Evolutionary conservation across 2,797 vertebrate genomes (phyloP).

Genomic region (Pantherophis vulpinus): DNA sequence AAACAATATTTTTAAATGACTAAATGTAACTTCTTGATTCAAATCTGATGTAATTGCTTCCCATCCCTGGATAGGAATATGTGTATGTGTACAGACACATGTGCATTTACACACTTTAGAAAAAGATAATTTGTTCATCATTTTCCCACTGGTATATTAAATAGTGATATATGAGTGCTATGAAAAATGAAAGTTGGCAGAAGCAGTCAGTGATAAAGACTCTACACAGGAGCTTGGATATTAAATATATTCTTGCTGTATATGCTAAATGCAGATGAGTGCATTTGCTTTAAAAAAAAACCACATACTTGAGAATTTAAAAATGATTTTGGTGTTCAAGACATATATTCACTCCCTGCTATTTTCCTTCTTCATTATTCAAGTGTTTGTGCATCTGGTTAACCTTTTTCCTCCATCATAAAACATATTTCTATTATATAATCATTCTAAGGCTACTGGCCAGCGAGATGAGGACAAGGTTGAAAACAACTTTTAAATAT

Average conservation of each 20-base stretch:
- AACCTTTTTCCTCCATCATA: neutral
- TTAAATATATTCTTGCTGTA: slow-evolving; percentile 51
- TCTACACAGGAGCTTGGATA: slow-evolving; percentile 60
- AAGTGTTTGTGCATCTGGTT: slow-evolving; percentile 50
- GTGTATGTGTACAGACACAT: slow-evolving; percentile 19
- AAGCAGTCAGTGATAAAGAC: slow-evolving; percentile 51
- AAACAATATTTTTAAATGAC: slow-evolving; percentile 30
- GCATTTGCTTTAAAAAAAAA: slow-evolving; percentile 39
- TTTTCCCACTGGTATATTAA: slow-evolving; percentile 49
- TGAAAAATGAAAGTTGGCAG: slow-evolving; percentile 62
- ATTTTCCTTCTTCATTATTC: slow-evolving; percentile 45
- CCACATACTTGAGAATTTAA: slow-evolving; percentile 39
- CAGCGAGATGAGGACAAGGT: slow-evolving; percentile 17
- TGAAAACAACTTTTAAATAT: slow-evolving; percentile 22
- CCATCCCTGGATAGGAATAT: neutral
- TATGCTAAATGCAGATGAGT: slow-evolving; percentile 64
- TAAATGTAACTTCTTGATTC: slow-evolving; percentile 19
- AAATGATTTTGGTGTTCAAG: slow-evolving; percentile 60
- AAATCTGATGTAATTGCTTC: slow-evolving; percentile 14
- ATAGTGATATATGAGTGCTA: slow-evolving; percentile 43
- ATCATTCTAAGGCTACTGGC: slow-evolving; percentile 30
- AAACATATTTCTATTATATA: slow-evolving; percentile 17
- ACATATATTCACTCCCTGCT: slow-evolving; percentile 57
- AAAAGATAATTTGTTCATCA: slow-evolving; percentile 29
- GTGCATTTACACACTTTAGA: slow-evolving; percentile 4